Conservation (phyloP, 2,797 vertebrate genomes). For the Salmo trutta region DNA sequence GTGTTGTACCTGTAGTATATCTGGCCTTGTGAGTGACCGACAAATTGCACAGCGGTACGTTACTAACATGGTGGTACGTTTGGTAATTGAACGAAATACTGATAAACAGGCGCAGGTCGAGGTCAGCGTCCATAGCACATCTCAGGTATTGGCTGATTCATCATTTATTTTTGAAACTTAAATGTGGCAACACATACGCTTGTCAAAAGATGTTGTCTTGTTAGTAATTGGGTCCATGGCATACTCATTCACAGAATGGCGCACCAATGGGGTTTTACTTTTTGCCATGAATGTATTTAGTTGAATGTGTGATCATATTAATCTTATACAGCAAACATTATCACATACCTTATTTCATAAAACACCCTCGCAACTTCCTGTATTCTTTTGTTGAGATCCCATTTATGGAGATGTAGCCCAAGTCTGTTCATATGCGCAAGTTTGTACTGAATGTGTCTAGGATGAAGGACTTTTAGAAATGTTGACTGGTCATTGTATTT, state of each 20-base stretch:
- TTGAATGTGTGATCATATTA: neutral
- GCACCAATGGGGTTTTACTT: neutral
- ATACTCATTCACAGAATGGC: neutral
- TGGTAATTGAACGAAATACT: slow-evolving; percentile 3
- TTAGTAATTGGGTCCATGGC: slow-evolving; percentile 8
- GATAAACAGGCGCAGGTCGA: slow-evolving; percentile 16
- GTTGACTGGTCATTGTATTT: slow-evolving; percentile 19
- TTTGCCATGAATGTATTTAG: neutral
- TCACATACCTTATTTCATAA: slow-evolving; percentile 18
- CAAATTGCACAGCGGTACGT: slow-evolving; percentile 8
- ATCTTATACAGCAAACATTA: slow-evolving; percentile 12
- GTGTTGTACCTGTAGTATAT: neutral
- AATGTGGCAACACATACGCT: neutral
- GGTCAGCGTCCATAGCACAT: slow-evolving; percentile 22
- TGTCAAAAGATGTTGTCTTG: neutral
- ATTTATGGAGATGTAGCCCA: neutral
- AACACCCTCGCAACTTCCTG: neutral
- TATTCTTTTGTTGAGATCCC: neutral
- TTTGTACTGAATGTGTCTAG: slow-evolving; percentile 18
- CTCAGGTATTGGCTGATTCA: slow-evolving; percentile 54
- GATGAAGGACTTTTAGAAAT: slow-evolving; percentile 27
- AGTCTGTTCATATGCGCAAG: slow-evolving; percentile 11
- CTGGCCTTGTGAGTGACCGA: slow-evolving; percentile 7
- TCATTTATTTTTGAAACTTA: neutral
- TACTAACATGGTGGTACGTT: slow-evolving; percentile 5